Base-by-base conservation (phyloP, 2,888 invertebrate genomes). In the Tetanocera ferruginea region DNA sequence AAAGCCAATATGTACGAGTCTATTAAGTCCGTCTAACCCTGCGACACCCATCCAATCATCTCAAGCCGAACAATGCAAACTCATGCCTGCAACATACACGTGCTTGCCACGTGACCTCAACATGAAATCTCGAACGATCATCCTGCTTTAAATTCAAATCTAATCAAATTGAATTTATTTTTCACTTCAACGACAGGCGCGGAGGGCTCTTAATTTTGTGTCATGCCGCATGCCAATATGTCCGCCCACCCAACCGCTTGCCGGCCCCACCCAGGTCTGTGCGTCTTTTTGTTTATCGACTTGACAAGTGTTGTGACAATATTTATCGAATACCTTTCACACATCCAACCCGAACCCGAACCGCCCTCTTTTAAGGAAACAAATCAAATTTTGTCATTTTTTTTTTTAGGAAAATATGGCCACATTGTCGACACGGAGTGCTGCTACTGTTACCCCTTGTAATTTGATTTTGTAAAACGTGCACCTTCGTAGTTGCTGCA, bases 101-200 rank as follows among this genome's bases (percentile, higher is more conserved):
- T 80, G 31, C 9, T 14, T n/a, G 83, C 31, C 83, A 83, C 83
- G 83, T 83, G 83, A 77, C 82, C 83, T 81, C 82, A 82, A 85
- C 84, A 84, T 83, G 83, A 86, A 86, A 84, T 86, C 83, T 84
- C 84, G 83, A 84, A 80, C 81, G 84, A 86, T 82, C 86, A 85
- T 83, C 83, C 83, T 84, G 86, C 86, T 88, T 87, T 88, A 87
- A 88, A 87, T 86, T 86, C 84, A 88, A 87, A 88, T 88, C 87
- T 87, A 87, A 88, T 87, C 86, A 87, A 87, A 88, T 88, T 87
- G 88, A 88, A 87, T 88, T 87, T 83, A 75, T 75, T 75, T 73
- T 75, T 75, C 75, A 75, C 75, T 75, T 67, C 66, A 66, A 37
- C 66, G 66, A 34, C 51, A 49, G 52, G n/a, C 66, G 49, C 25